Percentiles rank a stretch among this genome's conserved stretches.
Conservation (phyloP, 30 jellyfish, hydroid and myxozoan species). For the Cassiopea xamachana region DNA sequence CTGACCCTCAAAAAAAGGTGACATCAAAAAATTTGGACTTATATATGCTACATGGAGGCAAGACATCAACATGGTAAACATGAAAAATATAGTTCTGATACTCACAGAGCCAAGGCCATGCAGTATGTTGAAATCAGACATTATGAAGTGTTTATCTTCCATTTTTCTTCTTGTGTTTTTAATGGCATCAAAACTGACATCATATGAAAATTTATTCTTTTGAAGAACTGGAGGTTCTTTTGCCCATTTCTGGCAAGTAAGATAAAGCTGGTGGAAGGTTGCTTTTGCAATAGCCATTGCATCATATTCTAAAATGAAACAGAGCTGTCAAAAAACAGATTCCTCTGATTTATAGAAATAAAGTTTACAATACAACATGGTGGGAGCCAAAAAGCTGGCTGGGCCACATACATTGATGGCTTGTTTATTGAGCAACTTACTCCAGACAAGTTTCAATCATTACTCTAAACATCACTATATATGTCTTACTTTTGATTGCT, state of each 20-base stretch:
- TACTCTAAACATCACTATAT: not conserved
- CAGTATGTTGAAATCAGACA: slow-evolving; percentile 65
- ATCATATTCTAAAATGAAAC: slow-evolving; percentile 68
- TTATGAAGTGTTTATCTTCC: slow-evolving; percentile 85
- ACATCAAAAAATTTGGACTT: no score
- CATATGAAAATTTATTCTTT: slow-evolving; percentile 26
- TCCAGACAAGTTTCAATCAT: not conserved
- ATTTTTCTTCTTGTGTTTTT: slow-evolving; percentile 85
- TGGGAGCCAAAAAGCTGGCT: no score
- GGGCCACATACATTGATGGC: no score
- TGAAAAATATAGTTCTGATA: not conserved
- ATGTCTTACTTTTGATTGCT: slow-evolving; percentile 42
- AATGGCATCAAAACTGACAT: slow-evolving; percentile 59
- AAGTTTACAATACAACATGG: no score
- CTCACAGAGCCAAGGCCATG: slow-evolving; percentile 76
- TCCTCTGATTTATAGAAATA: no score
- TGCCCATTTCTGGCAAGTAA: slow-evolving; percentile 52
- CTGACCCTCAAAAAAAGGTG: no score
- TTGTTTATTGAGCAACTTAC: no score
- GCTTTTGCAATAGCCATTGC: slow-evolving; percentile 74
- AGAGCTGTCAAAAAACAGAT: not conserved
- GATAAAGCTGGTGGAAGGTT: slow-evolving; percentile 24
- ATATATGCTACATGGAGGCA: no score
- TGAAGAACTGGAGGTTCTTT: slow-evolving; percentile 13
- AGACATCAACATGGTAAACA: no score